phyloP scores from a whole-genome alignment of 2,113 vertebrate species.

The Oophaga pumilio region DNA sequence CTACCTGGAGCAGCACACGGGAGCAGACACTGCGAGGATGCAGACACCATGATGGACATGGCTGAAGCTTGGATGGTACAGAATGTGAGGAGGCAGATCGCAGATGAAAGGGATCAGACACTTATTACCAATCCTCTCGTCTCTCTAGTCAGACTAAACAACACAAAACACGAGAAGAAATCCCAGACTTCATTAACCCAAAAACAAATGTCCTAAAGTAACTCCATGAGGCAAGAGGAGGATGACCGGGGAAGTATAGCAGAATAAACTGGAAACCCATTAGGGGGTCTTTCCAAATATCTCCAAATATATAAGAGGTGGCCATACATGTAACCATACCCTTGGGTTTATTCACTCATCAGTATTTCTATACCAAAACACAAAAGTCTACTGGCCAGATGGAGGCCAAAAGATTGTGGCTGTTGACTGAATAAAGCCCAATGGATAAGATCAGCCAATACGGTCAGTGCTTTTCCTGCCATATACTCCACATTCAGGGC shows the following conservation, averaged over 20 bases:
- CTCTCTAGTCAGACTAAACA: conserved; percentile 8
- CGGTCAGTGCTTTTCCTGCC: too few relatives aligned
- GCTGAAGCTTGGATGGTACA: not conserved
- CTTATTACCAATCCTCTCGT: not conserved
- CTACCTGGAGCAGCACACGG: not conserved
- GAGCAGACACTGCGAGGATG: not conserved
- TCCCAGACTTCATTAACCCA: not conserved
- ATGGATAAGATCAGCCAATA: too few relatives aligned
- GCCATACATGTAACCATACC: too few relatives aligned
- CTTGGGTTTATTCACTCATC: too few relatives aligned
- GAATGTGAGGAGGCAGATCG: not conserved
- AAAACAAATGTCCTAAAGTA: not conserved
- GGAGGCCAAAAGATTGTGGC: too few relatives aligned
- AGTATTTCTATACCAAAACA: too few relatives aligned
- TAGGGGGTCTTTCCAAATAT: too few relatives aligned
- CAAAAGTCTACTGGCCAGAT: too few relatives aligned
- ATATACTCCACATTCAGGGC: too few relatives aligned
- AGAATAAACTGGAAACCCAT: too few relatives aligned
- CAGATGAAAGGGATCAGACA: not conserved
- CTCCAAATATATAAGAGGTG: too few relatives aligned
- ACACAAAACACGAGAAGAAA: not conserved
- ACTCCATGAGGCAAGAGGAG: not conserved
- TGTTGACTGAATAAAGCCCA: too few relatives aligned
- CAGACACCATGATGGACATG: not conserved
- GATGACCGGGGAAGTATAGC: not conserved